These are phyloP conservation scores for Tauraco erythrolophus DNA, from an alignment of 2,113 vertebrate species.

Conservation along the genomic window DNA sequence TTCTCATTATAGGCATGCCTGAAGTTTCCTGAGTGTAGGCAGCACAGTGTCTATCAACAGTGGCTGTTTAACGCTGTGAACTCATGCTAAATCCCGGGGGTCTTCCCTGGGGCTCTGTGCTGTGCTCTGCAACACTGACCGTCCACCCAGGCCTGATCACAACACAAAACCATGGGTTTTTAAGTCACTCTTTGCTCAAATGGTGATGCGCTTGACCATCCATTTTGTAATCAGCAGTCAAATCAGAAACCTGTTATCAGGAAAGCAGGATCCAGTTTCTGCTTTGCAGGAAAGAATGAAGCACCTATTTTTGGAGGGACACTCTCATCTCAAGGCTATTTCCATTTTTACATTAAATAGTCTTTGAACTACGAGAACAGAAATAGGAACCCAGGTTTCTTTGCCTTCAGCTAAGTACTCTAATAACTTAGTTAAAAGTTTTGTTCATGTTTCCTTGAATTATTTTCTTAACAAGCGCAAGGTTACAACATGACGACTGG, in stretches of 20 bases:
- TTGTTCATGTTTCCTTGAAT: background rate
- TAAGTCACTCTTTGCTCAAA: background rate
- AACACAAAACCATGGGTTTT: background rate
- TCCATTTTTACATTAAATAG: slow-evolving; percentile 17
- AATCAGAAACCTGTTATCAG: background rate
- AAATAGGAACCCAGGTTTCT: background rate
- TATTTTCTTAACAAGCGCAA: background rate
- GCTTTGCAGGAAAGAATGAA: background rate
- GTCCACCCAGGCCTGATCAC: background rate
- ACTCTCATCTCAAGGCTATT: background rate
- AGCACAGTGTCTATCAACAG: background rate
- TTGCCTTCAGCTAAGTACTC: background rate
- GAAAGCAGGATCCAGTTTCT: background rate
- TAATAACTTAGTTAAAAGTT: background rate
- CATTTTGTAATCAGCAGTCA: background rate
- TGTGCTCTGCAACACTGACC: background rate
- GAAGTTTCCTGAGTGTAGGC: background rate
- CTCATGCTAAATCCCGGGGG: background rate
- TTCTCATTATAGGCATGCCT: background rate
- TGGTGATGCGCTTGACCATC: background rate
- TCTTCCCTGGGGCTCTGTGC: background rate
- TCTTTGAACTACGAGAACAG: background rate
- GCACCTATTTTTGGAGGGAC: background rate
- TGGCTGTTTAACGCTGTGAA: background rate
- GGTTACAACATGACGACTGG: background rate